These are phyloP conservation scores for Elephantulus edwardii DNA, from an alignment of 2,113 vertebrate species.

Conservation along the genomic window DNA sequence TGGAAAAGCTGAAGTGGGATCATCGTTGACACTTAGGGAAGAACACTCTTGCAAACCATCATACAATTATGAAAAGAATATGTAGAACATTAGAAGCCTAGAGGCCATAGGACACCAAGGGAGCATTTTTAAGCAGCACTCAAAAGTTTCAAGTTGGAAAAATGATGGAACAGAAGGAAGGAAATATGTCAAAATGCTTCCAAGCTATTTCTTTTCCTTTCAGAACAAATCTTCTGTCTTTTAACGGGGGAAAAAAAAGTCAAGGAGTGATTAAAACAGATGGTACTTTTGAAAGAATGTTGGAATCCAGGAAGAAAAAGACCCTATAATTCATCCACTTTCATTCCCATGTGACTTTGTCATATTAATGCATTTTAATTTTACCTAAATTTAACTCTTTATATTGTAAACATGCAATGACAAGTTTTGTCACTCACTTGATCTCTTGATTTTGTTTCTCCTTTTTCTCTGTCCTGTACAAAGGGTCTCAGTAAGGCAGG, in stretches of 20 bases:
- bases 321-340: not conserved
- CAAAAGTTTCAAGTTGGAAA: not conserved
- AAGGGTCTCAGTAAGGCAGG: not conserved
- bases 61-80: not conserved
- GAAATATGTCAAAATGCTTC: not conserved
- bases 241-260: conserved; percentile 34
- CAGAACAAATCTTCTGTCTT: not conserved
- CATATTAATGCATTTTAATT: not conserved
- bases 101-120: not conserved
- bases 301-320: not conserved
- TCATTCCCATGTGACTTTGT: not conserved
- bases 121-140: not conserved
- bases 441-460: not conserved
- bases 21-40: not conserved
- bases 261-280: not conserved
- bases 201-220: conserved; percentile 11
- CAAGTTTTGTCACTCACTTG: conserved; percentile 16
- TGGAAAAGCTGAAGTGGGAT: not conserved
- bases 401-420: not conserved
- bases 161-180: not conserved
- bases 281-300: not conserved
- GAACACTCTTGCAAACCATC: not conserved
- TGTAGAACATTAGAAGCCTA: not conserved
- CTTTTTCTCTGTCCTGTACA: not conserved
- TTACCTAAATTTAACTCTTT: not conserved